Base-by-base conservation (phyloP, 2,113 vertebrate species). In the Gallinago paraguaiae region DNA sequence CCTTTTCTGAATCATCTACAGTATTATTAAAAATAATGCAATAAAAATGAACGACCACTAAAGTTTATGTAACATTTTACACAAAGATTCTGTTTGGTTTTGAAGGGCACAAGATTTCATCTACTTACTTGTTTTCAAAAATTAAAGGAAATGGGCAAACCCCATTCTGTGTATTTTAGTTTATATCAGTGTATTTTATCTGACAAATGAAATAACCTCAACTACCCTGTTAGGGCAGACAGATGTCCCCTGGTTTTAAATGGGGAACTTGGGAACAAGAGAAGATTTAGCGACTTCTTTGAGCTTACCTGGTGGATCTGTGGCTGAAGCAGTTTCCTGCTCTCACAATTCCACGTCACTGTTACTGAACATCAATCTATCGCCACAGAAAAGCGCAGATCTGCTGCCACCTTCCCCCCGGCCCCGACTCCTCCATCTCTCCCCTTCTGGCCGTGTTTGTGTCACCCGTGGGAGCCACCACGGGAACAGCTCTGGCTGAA, bases 81-180 rank as follows among this genome's bases (percentile, higher is more conserved):
- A 93, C 45, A 98, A 97, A 97, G 97, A 88, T 94, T 96, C 96
- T 97, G 98, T 98, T 98, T 98, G 97, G 96, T 98, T 98, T 98
- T 97, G 98, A 97, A 97, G 97, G 97, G 97, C 97, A 98, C 96
- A 96, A 86, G 48, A 95, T 93, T 96, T 97, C 91, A 41, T 98
- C 97, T 98, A 97, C 98, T 98, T 98, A 98, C 96, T 98, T 98
- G 97, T 99, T 99, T 99, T 99, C 98, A 98, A 98, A 98, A 98
- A 99, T 98, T 98, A 99, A 99, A 98, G 92, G 91, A 97, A 96
- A 92, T 77, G 90, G 96, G 94, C 82, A 89, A 93, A 96, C 20
- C 45, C 67, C 50, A 15, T 69, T 48, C 59, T 88, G 81, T 84
- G 88, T 96, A 81, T 53, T 87, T 94, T 60, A 59, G 80, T 93